Evolutionary conservation across 2,113 vertebrate genomes (phyloP).

Genomic region (Erythrolamprus reginae): DNA sequence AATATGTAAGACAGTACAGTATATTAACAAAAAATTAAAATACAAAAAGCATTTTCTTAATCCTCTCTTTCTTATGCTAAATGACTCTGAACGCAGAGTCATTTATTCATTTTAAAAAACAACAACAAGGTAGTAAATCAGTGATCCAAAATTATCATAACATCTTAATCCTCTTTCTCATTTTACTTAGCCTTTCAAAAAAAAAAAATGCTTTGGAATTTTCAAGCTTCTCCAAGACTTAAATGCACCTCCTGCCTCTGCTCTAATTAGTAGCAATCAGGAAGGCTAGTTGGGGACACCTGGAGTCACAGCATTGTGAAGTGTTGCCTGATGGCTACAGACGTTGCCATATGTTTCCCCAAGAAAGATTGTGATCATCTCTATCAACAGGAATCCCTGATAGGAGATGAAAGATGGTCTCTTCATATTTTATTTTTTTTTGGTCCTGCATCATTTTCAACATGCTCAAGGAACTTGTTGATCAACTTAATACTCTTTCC

Average conservation of each 20-base stretch:
- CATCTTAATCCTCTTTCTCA: conserved; percentile 49
- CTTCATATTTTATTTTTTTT: not conserved
- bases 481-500: conserved; percentile 31
- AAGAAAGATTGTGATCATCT: conserved; percentile 65
- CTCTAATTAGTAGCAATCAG: conserved; percentile 72
- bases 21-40: not conserved
- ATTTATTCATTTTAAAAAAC: conserved; percentile 11
- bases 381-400: conserved; percentile 61
- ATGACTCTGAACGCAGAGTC: conserved; percentile 41
- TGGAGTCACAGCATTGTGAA: conserved; percentile 68
- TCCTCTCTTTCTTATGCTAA: conserved; percentile 7
- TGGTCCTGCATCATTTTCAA: conserved; percentile 40
- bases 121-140: not conserved
- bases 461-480: conserved; percentile 37
- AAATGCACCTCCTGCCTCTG: conserved; percentile 62
- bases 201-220: conserved; percentile 47
- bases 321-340: conserved; percentile 73
- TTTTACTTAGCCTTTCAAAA: conserved; percentile 51
- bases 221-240: conserved; percentile 52
- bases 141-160: conserved; percentile 13
- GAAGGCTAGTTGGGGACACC: conserved; percentile 74
- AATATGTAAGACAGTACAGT: not conserved
- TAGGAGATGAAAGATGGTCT: conserved; percentile 44
- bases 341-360: conserved; percentile 70
- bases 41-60: conserved; percentile 5